Evolutionary conservation across 2,797 vertebrate genomes (phyloP).

Genomic region (Hyperoplus lanceolatus): DNA sequence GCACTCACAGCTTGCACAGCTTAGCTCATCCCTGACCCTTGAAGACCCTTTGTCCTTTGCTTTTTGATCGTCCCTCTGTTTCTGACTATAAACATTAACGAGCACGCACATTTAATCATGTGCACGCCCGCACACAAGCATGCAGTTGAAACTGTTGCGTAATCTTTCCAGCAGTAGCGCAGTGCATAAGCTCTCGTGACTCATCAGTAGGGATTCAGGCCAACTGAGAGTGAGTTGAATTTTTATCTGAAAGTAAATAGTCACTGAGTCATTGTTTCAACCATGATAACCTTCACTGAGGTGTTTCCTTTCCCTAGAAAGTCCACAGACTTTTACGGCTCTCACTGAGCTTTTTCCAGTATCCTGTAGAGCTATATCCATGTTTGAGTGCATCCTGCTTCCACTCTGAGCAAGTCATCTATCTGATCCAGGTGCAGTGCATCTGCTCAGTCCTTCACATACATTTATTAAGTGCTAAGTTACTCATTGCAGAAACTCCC

Average conservation of each 20-base stretch:
- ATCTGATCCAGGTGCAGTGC: constrained; percentile 39
- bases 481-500: constrained; percentile 44
- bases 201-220: constrained; percentile 54
- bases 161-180: constrained; percentile 44
- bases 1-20: constrained; percentile 16
- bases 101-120: background rate
- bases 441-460: constrained; percentile 35
- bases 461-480: constrained; percentile 34
- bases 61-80: constrained; percentile 35
- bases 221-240: constrained; percentile 25
- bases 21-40: constrained; percentile 63
- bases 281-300: constrained; percentile 30
- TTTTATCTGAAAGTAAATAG: constrained; percentile 53
- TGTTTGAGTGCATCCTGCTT: constrained; percentile 45
- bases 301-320: constrained; percentile 57
- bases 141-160: constrained; percentile 49
- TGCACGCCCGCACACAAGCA: constrained; percentile 24
- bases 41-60: constrained; percentile 56
- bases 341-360: constrained; percentile 37
- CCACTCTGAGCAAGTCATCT: background rate
- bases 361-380: constrained; percentile 20
- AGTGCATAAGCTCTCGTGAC: constrained; percentile 64
- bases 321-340: constrained; percentile 11
- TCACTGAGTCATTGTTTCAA: constrained; percentile 49
- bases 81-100: constrained; percentile 14